Base-by-base conservation (phyloP, 2,113 vertebrate genomes). In the Limnothrissa miodon region DNA sequence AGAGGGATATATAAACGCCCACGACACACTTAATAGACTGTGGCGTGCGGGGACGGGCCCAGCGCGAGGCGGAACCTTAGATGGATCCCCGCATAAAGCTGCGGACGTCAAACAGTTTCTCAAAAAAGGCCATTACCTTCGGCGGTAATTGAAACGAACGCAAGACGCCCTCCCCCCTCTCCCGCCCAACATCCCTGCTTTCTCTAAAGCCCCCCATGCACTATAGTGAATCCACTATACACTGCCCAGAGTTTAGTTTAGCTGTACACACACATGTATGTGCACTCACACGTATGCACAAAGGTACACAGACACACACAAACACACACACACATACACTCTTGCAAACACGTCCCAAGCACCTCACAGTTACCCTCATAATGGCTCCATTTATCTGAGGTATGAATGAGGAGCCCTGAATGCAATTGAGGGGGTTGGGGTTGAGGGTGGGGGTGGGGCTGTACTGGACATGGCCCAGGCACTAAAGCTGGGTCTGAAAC, bases 371-470 rank as follows among this genome's bases (percentile, higher is more conserved):
- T 36, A 33, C 13, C 66, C 5, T 29, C 66, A 74, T 82, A 80
- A 85, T 84, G 83, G 80, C 79, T 53, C 80, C 78, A 82, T 85
- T 88, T 87, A 88, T 80, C 46, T 44, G 70, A 42, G 78, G 45
- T n/a, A 44, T 56, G 70, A 86, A 85, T 81, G 48, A 79, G 78
- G 66, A 74, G 66, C 62, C 44, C 45, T 48, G 62, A 48, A 80
- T 19, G 78, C 42, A 39, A 25, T 5, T 17, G 46, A 15, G 46
- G 46, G 11, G 13, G 10, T 13, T 10, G 48, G 48, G 48, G 48
- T 19, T 21, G 17, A 19, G 48, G 10, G 11, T 17, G 9, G 46
- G 46, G 46, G n/a, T n/a, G 46, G 11, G 13, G 10, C 42, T 42
- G 42, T 2, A 42, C 42, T 42, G 6, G 42, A 42, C 42, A 6